Evolutionary conservation across 1,140 invertebrate genomes (phyloP).

Genomic region (Diuraphis noxia): DNA sequence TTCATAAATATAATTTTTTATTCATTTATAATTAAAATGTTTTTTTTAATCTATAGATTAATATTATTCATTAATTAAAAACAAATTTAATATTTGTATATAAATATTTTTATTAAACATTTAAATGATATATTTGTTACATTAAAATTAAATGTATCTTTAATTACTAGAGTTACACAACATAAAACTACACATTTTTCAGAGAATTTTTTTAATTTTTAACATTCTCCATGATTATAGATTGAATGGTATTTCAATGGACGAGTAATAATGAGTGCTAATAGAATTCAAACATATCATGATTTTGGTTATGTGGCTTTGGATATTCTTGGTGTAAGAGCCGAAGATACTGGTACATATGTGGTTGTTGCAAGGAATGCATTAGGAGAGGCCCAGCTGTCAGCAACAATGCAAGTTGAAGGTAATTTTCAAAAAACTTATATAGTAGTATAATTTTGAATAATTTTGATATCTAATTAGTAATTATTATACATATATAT

Average conservation of each 20-base stretch:
- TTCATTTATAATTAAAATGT: neutral
- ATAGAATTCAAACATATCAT: constrained; percentile 87
- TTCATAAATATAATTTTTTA: too few relatives aligned
- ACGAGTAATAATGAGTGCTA: constrained; percentile 78
- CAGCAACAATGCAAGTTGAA: constrained; percentile 82
- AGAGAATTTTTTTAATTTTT: neutral
- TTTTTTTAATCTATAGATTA: neutral
- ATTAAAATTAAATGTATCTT: neutral
- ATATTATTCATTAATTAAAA: neutral
- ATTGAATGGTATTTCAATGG: constrained; percentile 93
- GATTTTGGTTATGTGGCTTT: constrained; percentile 95
- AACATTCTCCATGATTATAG: constrained; percentile 35
- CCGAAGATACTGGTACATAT: constrained; percentile 84
- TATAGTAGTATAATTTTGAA: neutral
- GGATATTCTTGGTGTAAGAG: constrained; percentile 85
- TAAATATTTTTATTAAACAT: neutral
- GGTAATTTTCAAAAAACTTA: constrained; percentile 67
- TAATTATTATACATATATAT: neutral
- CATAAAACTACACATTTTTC: neutral
- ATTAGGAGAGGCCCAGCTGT: constrained; percentile 79
- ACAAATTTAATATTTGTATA: neutral
- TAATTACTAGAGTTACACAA: neutral
- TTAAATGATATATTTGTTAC: neutral
- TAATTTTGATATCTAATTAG: neutral
- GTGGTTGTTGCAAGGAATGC: constrained; percentile 87